These are phyloP conservation scores for Monochamus saltuarius DNA, from an alignment of 1,140 invertebrate genomes.

Conservation along the genomic window DNA sequence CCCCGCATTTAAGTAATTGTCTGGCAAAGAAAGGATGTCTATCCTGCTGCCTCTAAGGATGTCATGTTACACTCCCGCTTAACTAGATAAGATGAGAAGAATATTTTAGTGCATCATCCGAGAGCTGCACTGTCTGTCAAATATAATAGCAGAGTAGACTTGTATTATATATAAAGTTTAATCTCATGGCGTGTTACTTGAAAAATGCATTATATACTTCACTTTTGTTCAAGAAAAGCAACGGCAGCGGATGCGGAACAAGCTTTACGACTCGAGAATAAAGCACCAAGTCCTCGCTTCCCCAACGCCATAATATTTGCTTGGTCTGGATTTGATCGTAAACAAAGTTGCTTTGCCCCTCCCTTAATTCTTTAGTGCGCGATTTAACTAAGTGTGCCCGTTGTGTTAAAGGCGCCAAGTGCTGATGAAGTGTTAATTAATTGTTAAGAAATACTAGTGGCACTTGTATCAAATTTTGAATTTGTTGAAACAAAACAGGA, in stretches of 20 bases:
- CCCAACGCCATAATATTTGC: slow-evolving; percentile 5
- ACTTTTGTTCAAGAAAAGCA: not conserved
- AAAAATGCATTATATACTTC: slow-evolving; percentile 10
- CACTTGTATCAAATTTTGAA: no score
- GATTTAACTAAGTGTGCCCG: no score
- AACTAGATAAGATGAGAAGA: not conserved
- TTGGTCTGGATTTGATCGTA: slow-evolving; percentile 1
- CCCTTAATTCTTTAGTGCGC: no score
- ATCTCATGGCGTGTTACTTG: slow-evolving; percentile 12
- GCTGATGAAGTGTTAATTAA: no score
- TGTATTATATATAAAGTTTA: slow-evolving; percentile 10
- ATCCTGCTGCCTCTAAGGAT: no score
- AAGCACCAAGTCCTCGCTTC: not conserved
- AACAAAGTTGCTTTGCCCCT: not conserved
- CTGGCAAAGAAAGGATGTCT: no score
- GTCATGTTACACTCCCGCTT: not conserved
- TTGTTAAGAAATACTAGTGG: no score
- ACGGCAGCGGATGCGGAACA: not conserved
- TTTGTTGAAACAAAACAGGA: no score
- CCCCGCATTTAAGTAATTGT: no score
- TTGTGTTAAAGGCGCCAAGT: no score
- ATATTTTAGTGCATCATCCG: slow-evolving; percentile 2
- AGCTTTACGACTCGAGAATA: slow-evolving; percentile 10
- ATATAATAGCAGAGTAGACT: slow-evolving; percentile 5
- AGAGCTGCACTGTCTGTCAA: not conserved